Conservation (phyloP, 2,888 invertebrate species). For the Melinaea menophilus region DNA sequence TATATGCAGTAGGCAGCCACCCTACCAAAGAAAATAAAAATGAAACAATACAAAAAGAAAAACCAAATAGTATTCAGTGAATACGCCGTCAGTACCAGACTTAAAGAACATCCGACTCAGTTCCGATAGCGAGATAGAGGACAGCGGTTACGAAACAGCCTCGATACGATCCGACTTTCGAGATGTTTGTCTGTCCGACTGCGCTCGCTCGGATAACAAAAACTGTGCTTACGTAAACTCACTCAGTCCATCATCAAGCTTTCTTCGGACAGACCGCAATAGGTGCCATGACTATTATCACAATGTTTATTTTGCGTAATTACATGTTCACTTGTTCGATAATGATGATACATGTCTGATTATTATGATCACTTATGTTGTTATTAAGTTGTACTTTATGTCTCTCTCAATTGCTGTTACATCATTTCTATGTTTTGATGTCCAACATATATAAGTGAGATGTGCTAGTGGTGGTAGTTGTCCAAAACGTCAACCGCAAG, state of each 20-base stretch:
- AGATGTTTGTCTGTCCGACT: slow-evolving; percentile 56
- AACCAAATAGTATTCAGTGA: not conserved
- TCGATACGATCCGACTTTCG: slow-evolving; percentile 63
- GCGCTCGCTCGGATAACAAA: slow-evolving; percentile 54
- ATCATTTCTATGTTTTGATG: too few species aligned
- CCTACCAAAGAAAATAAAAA: not conserved
- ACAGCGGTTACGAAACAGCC: slow-evolving; percentile 58
- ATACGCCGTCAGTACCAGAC: slow-evolving; percentile 22
- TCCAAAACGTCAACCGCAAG: too few species aligned
- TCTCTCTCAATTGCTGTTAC: slow-evolving; percentile 3
- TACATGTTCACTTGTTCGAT: slow-evolving; percentile 18
- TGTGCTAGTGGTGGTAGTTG: too few species aligned
- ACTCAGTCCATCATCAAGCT: slow-evolving; percentile 49
- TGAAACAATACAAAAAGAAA: not conserved
- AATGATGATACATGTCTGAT: slow-evolving; percentile 18
- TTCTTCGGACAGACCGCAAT: slow-evolving; percentile 38
- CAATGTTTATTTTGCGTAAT: slow-evolving; percentile 34
- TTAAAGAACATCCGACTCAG: slow-evolving; percentile 41
- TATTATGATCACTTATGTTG: slow-evolving; percentile 5
- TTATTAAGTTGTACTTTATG: slow-evolving; percentile 20
- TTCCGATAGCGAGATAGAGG: slow-evolving; percentile 50
- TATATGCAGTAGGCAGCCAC: too few species aligned
- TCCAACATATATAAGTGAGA: too few species aligned
- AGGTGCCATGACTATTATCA: slow-evolving; percentile 27
- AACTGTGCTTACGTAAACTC: slow-evolving; percentile 59